Base-by-base conservation (phyloP, 1,140 invertebrate genomes). In the Lordiphosa mommai region DNA sequence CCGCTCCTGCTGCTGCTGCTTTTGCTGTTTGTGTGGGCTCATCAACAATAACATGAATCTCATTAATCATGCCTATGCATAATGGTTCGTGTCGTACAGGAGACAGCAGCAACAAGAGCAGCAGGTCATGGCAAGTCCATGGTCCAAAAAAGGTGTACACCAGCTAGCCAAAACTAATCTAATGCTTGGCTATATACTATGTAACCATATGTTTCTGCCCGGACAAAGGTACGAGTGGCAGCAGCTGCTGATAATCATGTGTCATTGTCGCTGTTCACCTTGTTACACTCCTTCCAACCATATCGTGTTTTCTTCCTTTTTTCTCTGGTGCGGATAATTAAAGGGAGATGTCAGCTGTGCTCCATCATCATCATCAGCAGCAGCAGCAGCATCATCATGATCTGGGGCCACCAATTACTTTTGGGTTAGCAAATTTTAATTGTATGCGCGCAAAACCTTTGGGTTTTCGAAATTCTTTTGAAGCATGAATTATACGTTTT, bases 21-120 rank as follows among this genome's bases (percentile, higher is more conserved):
- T 3, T 14, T 37, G n/a, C 46, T 12, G 20, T 27, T 29, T 36
- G 34, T 51, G 44, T 53, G 36, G 37, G 72, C 59, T 65, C 59
- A 70, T 70, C 76, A 82, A 80, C 71, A 82, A 80, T 74, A 80
- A 80, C 76, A 82, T 72, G 76, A 66, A 80, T 67, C 76, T 74
- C 76, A 80, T 80, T 80, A 80, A 80, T 80, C 76, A 80, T 80
- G 82, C 60, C 71, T 68, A 82, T 80, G 73, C 73, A 79, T 79
- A 79, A 80, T 80, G 77, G 76, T 36, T 61, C 71, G 66, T 80
- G 76, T 80, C 66, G 30, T 61, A 79, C 55, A 67, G 55, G 33
- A 9, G 29, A 7, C 44, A 49, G 14, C 46, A 41, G 3, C 9
- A 48, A 7, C 5, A 47, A 12, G 33, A 17, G 33, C 38, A 13